phyloP scores from a whole-genome alignment of 2,888 invertebrate genomes.

The Caenorhabditis sinica region DNA sequence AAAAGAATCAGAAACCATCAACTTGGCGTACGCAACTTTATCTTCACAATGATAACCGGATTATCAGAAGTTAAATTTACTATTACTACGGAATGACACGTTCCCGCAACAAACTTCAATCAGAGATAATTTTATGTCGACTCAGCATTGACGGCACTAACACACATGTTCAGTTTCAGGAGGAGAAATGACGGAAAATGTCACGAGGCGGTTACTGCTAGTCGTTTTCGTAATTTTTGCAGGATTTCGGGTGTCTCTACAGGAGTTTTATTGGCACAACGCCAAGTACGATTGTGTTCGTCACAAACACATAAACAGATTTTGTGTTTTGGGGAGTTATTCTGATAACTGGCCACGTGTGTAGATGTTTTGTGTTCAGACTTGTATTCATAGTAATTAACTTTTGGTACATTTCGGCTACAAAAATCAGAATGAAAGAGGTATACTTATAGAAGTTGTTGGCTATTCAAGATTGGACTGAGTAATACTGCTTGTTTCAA shows the following conservation, averaged over 20 bases:
- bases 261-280: background rate
- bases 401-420: no score
- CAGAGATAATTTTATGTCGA: conserved; percentile 23
- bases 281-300: background rate
- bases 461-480: no score
- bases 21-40: background rate
- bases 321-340: no score
- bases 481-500: no score
- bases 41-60: conserved; percentile 32
- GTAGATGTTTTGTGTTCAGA: no score
- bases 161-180: conserved; percentile 33
- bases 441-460: no score
- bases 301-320: no score
- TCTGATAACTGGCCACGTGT: no score
- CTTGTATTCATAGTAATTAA: no score
- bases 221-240: background rate
- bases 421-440: no score
- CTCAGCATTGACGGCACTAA: conserved; percentile 35
- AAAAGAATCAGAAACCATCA: conserved; percentile 6
- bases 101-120: conserved; percentile 33
- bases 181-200: background rate
- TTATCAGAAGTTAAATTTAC: conserved; percentile 21
- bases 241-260: background rate
- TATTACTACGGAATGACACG: conserved; percentile 35
- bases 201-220: conserved; percentile 16